phyloP scores from a whole-genome alignment of 2,113 vertebrate genomes.

The Gadus macrocephalus region DNA sequence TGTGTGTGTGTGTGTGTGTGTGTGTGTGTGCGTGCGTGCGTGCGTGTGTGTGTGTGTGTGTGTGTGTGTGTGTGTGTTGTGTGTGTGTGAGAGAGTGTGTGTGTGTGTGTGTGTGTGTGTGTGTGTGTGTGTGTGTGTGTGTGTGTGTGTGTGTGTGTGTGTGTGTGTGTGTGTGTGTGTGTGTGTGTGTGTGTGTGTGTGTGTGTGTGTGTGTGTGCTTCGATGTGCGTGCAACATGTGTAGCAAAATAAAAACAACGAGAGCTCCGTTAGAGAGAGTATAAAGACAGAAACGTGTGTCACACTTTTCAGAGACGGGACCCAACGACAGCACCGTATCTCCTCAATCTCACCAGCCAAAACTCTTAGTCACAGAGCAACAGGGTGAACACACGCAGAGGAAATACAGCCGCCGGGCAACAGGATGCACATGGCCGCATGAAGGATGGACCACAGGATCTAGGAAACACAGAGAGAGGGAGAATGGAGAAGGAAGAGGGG shows the following conservation, averaged over 20 bases:
- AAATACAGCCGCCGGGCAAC: constrained; percentile 56
- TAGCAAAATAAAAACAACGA: not conserved
- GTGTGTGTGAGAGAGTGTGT: not conserved
- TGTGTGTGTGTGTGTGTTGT: not conserved
- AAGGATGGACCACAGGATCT: constrained; percentile 56
- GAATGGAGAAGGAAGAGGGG: constrained; percentile 20
- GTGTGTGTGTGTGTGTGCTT: constrained; percentile 1
- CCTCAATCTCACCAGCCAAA: too few relatives aligned
- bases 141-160: not conserved
- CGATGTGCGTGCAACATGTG: not conserved
- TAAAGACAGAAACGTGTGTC: too few relatives aligned
- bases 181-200: not conserved
- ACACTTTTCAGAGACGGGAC: too few relatives aligned
- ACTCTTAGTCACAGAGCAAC: not conserved
- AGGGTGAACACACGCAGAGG: constrained; percentile 34
- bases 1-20: not conserved
- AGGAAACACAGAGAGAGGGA: constrained; percentile 67
- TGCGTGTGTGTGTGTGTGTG: not conserved
- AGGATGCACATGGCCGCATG: constrained; percentile 70
- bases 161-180: not conserved
- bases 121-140: not conserved
- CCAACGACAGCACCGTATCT: not conserved
- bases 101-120: not conserved
- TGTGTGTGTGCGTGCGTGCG: not conserved
- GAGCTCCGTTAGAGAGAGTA: not conserved